A percentile compares a stretch with the other conserved stretches of the same genome.
These are phyloP conservation scores for Altica lythri DNA, from an alignment of 2,888 invertebrate species.

Conservation along the genomic window DNA sequence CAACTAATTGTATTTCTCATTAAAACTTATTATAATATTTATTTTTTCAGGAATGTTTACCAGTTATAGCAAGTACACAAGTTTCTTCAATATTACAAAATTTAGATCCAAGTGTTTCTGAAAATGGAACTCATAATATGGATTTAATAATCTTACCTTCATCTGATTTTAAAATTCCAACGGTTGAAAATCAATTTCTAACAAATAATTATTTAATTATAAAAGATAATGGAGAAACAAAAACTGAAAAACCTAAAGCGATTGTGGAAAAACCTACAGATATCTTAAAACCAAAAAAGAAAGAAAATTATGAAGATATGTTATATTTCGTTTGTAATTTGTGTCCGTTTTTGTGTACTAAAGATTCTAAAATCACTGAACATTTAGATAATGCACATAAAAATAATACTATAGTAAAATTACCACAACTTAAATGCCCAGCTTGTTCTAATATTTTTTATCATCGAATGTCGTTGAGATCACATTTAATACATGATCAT, in stretches of 20 bases:
- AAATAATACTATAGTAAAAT: constrained; percentile 61
- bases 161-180: constrained; percentile 44
- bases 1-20: neutral
- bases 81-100: constrained; percentile 53
- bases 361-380: constrained; percentile 52
- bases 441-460: constrained; percentile 71
- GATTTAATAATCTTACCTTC: constrained; percentile 47
- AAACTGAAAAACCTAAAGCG: constrained; percentile 26
- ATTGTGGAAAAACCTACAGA: constrained; percentile 11
- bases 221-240: constrained; percentile 41
- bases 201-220: constrained; percentile 47
- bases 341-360: constrained; percentile 55
- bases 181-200: constrained; percentile 36
- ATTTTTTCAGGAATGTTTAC: constrained; percentile 50
- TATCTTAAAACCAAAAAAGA: constrained; percentile 25
- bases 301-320: constrained; percentile 49
- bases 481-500: constrained; percentile 71
- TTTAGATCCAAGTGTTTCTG: constrained; percentile 43
- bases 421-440: constrained; percentile 66
- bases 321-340: constrained; percentile 54
- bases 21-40: neutral
- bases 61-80: constrained; percentile 52
- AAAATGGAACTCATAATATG: constrained; percentile 45
- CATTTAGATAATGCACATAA: constrained; percentile 56
- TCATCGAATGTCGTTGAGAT: constrained; percentile 64